Percentiles rank a stretch among this genome's conserved stretches.
phyloP scores from a whole-genome alignment of 2,113 vertebrate species.

The Lepisosteus osseus region DNA sequence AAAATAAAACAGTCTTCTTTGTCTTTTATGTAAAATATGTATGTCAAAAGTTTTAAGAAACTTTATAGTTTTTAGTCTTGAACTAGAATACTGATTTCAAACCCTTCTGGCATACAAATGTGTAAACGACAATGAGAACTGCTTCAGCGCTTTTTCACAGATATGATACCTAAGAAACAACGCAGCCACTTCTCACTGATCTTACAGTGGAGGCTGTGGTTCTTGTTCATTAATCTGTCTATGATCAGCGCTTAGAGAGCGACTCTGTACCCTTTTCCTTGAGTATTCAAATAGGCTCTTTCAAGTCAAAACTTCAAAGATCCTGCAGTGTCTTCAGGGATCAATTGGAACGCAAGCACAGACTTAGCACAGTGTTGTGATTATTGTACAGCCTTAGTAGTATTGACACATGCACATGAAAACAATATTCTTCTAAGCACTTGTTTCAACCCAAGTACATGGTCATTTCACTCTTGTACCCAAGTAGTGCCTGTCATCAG shows the following conservation, averaged over 20 bases:
- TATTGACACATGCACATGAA: conserved; percentile 36
- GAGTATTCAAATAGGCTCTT: conserved; percentile 57
- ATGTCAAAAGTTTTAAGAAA: too few species aligned
- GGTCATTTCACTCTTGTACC: background rate
- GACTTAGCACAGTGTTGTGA: conserved; percentile 39
- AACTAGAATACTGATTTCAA: too few species aligned
- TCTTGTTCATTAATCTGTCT: conserved; percentile 60
- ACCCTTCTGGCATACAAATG: too few species aligned
- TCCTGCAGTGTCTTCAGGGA: conserved; percentile 51
- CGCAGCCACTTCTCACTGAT: background rate
- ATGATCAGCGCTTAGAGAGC: conserved; percentile 63
- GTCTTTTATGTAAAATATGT: too few species aligned
- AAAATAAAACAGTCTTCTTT: too few species aligned
- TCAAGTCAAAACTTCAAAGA: conserved; percentile 67
- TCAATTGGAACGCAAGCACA: conserved; percentile 43
- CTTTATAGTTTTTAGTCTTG: too few species aligned
- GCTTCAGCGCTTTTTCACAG: background rate
- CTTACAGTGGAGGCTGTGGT: background rate
- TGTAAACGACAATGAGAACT: too few species aligned
- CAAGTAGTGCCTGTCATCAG: background rate
- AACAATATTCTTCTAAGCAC: background rate
- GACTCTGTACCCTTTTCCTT: conserved; percentile 42
- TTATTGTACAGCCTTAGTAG: conserved; percentile 43
- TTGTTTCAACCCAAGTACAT: background rate
- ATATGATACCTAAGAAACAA: conserved; percentile 11